Evolutionary conservation across 1,140 invertebrate genomes (phyloP).

Genomic region (Saxidomus purpurata): DNA sequence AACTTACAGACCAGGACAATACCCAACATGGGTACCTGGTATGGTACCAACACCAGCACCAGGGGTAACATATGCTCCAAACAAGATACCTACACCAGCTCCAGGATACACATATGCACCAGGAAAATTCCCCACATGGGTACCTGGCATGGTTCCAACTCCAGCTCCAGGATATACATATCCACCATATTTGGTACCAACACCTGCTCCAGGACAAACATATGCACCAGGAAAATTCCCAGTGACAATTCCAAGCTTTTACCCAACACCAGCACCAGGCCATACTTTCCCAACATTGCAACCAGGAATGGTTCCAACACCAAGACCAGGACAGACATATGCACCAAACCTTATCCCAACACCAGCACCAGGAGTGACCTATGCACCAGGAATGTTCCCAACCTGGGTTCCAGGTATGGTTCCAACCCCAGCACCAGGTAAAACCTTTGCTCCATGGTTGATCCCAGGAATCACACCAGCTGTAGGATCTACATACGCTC

Average conservation of each 20-base stretch:
- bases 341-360: constrained; percentile 66
- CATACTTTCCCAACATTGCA: constrained; percentile 34
- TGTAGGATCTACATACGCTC: constrained; percentile 74
- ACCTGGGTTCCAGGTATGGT: constrained; percentile 50
- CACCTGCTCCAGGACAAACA: constrained; percentile 35
- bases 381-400: constrained; percentile 37
- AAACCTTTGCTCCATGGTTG: constrained; percentile 59
- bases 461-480: constrained; percentile 65
- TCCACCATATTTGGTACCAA: constrained; percentile 53
- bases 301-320: constrained; percentile 49
- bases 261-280: constrained; percentile 35
- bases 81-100: constrained; percentile 60
- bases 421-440: constrained; percentile 59
- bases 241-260: neutral
- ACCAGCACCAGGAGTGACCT: constrained; percentile 45
- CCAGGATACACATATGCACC: constrained; percentile 76
- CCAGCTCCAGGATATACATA: constrained; percentile 66
- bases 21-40: constrained; percentile 56
- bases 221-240: constrained; percentile 65
- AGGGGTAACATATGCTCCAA: constrained; percentile 59
- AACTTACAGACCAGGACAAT: constrained; percentile 55
- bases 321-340: constrained; percentile 70
- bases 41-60: constrained; percentile 60
- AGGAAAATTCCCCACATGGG: constrained; percentile 63
- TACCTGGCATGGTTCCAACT: constrained; percentile 57